These are phyloP conservation scores for Papilio demoleus DNA, from an alignment of 2,888 invertebrate genomes.

Conservation along the genomic window DNA sequence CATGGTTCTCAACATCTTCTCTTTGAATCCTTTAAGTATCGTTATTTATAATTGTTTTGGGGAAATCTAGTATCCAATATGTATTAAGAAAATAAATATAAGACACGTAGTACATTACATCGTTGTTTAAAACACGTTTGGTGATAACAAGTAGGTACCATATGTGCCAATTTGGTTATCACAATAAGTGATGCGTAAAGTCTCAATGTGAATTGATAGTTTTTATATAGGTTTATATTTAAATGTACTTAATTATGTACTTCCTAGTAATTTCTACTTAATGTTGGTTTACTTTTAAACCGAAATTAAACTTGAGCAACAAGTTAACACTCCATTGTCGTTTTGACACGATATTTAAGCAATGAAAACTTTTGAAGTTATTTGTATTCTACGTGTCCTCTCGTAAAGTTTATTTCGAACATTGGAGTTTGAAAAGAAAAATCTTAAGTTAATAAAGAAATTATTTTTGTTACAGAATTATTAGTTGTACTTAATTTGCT, in stretches of 20 bases:
- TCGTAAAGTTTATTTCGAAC: neutral
- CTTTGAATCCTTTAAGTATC: no score
- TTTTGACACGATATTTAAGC: neutral
- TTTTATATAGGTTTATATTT: no score
- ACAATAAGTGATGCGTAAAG: neutral
- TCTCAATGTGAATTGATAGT: neutral
- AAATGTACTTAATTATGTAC: neutral
- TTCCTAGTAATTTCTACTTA: no score
- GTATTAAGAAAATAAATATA: no score
- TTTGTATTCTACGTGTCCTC: neutral
- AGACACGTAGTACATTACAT: no score
- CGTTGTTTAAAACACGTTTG: neutral
- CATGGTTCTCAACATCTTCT: neutral
- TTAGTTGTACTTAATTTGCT: neutral
- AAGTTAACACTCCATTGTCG: neutral
- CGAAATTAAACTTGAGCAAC: neutral
- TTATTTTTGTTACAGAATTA: neutral
- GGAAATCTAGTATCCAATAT: no score
- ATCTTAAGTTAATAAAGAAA: neutral
- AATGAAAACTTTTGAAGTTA: neutral
- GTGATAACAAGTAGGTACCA: neutral
- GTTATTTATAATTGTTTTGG: no score
- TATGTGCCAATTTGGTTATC: conserved; percentile 1
- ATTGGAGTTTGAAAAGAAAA: neutral
- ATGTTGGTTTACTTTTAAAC: neutral